Conservation (phyloP, 2,113 vertebrate species). For the Brachyhypopomus gauderio region DNA sequence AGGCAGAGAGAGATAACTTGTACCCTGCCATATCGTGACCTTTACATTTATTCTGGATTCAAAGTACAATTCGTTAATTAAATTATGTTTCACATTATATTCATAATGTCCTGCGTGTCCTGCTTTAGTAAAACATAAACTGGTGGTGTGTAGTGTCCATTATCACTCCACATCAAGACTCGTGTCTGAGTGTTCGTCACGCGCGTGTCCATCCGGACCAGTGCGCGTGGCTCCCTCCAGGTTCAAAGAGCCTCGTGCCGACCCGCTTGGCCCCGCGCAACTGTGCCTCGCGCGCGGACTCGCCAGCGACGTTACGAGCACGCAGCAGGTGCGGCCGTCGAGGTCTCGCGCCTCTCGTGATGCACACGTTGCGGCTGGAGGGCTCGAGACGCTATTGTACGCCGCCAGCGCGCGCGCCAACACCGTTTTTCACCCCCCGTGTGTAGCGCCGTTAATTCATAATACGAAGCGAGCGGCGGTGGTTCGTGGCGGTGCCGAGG, state of each 20-base stretch:
- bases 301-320: neutral
- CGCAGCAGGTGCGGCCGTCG: too few relatives aligned
- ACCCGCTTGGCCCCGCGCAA: slow-evolving; percentile 2
- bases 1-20: too few relatives aligned
- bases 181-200: slow-evolving; percentile 7
- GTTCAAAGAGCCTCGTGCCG: slow-evolving; percentile 27
- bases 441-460: too few relatives aligned
- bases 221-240: neutral
- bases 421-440: too few relatives aligned
- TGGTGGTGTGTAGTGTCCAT: neutral
- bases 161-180: neutral
- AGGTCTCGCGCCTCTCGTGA: too few relatives aligned
- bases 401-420: too few relatives aligned
- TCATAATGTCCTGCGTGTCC: neutral
- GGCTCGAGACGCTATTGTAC: too few relatives aligned
- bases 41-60: neutral
- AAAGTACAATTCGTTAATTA: neutral
- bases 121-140: neutral
- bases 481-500: too few relatives aligned
- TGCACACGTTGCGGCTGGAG: too few relatives aligned
- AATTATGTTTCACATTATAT: too few relatives aligned
- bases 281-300: neutral
- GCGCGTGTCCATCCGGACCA: neutral
- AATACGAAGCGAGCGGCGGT: too few relatives aligned
- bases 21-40: neutral